A percentile compares a stretch with the other conserved stretches of the same genome.
These are phyloP conservation scores for Paedocypris micromegethes DNA, from an alignment of 2,797 vertebrate species.

Conservation along the genomic window DNA sequence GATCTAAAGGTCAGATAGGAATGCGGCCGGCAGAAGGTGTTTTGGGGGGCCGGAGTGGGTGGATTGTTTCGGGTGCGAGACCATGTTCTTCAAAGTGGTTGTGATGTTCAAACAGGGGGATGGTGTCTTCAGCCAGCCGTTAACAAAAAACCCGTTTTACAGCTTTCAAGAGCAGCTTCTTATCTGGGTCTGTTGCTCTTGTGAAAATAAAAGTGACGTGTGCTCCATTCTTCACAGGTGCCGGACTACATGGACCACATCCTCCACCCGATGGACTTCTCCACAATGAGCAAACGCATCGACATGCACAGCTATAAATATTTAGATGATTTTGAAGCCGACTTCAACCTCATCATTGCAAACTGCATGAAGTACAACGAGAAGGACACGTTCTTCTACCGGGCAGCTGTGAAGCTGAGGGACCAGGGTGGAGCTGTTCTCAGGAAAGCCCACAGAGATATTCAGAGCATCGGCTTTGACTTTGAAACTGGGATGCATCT, in stretches of 20 bases:
- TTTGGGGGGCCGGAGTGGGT: no score
- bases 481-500: conserved; percentile 84
- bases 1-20: no score
- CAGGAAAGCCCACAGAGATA: conserved; percentile 81
- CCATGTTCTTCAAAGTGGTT: no score
- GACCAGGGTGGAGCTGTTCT: conserved; percentile 92
- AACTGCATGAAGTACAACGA: conserved; percentile 98
- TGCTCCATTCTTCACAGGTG: conserved; percentile 66
- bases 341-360: conserved; percentile 91
- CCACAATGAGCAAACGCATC: conserved; percentile 85
- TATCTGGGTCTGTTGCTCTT: neutral
- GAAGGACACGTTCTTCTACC: conserved; percentile 94
- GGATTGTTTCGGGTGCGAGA: no score
- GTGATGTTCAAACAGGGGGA: no score
- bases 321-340: conserved; percentile 85
- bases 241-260: conserved; percentile 96
- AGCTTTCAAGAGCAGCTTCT: no score
- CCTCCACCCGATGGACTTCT: conserved; percentile 93
- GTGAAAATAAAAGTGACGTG: neutral
- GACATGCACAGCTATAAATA: conserved; percentile 84
- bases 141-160: no score
- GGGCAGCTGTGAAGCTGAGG: conserved; percentile 83
- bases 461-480: conserved; percentile 84
- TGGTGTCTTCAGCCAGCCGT: no score
- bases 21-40: no score